Evolutionary conservation across 2,797 vertebrate genomes (phyloP).

Genomic region (Saguinus oedipus): DNA sequence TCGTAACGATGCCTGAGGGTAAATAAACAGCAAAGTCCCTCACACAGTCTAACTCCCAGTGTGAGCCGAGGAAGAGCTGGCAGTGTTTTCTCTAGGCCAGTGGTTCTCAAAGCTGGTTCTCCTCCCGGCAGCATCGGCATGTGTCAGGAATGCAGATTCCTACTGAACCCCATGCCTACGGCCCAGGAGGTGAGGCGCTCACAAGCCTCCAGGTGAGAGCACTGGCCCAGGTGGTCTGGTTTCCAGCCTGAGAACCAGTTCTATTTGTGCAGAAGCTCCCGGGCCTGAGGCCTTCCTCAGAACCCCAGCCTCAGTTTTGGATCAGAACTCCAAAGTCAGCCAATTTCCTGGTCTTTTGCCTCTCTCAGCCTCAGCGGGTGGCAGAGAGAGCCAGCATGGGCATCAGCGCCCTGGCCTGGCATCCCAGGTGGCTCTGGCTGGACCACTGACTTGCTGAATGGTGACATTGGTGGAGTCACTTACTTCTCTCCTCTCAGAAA

Average conservation of each 20-base stretch:
- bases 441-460: background rate
- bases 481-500: background rate
- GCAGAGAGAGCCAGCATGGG: background rate
- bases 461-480: background rate
- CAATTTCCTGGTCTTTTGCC: background rate
- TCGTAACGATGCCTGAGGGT: background rate
- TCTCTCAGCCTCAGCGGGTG: background rate
- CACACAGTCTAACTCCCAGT: background rate
- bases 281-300: no score
- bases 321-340: background rate
- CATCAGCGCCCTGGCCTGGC: background rate
- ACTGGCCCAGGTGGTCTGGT: no score
- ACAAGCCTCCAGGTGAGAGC: background rate
- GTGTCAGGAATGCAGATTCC: background rate
- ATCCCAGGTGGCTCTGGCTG: background rate
- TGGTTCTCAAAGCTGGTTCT: background rate
- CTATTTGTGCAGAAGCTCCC: background rate
- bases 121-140: fast-evolving
- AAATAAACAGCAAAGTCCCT: background rate
- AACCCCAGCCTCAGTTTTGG: background rate
- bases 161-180: background rate
- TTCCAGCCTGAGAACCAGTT: background rate
- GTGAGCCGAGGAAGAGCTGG: fast-evolving
- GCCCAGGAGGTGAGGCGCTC: background rate
- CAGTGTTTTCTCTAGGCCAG: background rate